Percentiles rank a stretch among this genome's conserved stretches.
phyloP scores from a whole-genome alignment of 30 jellyfish, hydroid and myxozoan species.

The Catostylus mosaicus region DNA sequence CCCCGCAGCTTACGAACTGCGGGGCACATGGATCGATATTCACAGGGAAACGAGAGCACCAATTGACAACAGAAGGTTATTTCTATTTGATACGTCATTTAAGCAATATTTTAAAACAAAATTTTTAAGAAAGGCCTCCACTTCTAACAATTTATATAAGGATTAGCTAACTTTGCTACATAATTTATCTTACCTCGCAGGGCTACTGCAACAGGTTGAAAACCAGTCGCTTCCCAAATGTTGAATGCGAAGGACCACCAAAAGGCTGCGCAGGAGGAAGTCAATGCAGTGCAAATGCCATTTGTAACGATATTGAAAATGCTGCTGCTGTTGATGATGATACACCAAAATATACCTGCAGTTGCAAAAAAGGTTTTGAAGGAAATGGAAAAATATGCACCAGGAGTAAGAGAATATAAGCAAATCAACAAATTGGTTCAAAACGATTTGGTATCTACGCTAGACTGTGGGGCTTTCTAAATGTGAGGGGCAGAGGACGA shows the following conservation, averaged over 20 bases:
- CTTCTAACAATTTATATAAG: too few relatives aligned
- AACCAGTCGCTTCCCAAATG: conserved; percentile 15
- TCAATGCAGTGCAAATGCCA: conserved; percentile 62
- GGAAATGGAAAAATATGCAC: conserved; percentile 62
- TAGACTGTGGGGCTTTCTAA: too few relatives aligned
- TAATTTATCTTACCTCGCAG: not conserved
- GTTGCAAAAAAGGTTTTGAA: conserved; percentile 41
- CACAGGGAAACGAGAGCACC: conserved; percentile 39
- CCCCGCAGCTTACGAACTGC: conserved; percentile 51
- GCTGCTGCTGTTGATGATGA: conserved; percentile 19
- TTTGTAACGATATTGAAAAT: conserved; percentile 17
- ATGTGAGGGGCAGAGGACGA: too few relatives aligned
- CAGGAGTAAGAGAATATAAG: conserved; percentile 20
- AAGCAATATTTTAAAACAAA: too few relatives aligned
- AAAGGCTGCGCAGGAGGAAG: conserved; percentile 63
- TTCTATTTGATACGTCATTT: too few relatives aligned
- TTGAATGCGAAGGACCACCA: conserved; percentile 67
- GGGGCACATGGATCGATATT: conserved; percentile 48
- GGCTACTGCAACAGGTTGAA: conserved; percentile 52
- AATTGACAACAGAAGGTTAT: too few relatives aligned
- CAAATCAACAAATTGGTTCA: too few relatives aligned
- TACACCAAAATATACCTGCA: not conserved
- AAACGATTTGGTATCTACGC: too few relatives aligned
- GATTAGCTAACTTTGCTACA: too few relatives aligned
- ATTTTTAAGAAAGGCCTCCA: too few relatives aligned